Base-by-base conservation (phyloP, 2,888 invertebrate species). In the Cheilosia soror region DNA sequence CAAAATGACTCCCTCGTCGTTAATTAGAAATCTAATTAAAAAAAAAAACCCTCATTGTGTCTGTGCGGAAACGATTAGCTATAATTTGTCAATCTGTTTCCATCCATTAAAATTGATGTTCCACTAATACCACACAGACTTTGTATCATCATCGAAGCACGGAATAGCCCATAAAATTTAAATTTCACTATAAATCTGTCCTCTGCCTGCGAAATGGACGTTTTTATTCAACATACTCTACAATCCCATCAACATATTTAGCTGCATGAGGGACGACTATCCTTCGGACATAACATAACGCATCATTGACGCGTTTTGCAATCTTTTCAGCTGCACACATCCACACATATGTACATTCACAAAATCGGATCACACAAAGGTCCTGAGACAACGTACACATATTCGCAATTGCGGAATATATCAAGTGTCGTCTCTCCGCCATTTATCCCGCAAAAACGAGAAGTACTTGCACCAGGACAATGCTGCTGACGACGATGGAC, bases 21-120 rank as follows among this genome's bases (percentile, higher is more conserved):
- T 80, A 60, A 84, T 84, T 84, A 80, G 71, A 66, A 84, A 75
- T 44, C 69, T 75, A 51, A 75, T 76, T 84, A 65, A 84, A 79
- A 40, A 78, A n/a, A n/a, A n/a, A n/a, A n/a, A n/a, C n/a, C 27
- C 60, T 20, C 51, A 40, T 63, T 53, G 55, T 49, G 63, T 11
- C 49, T 49, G 63, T n/a, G 49, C 63, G 57, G 29, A 37, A 68
- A 65, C 73, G 66, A 79, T 84, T 84, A 80, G 69, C 80, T 75
- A 69, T 49, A 71, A 47, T 80, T 55, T 60, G 58, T 62, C 68
- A 69, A 69, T 68, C 63, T 63, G 75, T 47, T 53, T 49, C 69
- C 33, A 75, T 80, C 63, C 60, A 79, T 73, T 68, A 79, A 79
- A 65, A 68, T 76, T 76, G 62, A 20, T 49, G 37, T 58, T 7